Evolutionary conservation across 1,140 invertebrate genomes (phyloP), one percentile per base, ranked within the genome.

Genomic region (Drosophila watanabei): DNA sequence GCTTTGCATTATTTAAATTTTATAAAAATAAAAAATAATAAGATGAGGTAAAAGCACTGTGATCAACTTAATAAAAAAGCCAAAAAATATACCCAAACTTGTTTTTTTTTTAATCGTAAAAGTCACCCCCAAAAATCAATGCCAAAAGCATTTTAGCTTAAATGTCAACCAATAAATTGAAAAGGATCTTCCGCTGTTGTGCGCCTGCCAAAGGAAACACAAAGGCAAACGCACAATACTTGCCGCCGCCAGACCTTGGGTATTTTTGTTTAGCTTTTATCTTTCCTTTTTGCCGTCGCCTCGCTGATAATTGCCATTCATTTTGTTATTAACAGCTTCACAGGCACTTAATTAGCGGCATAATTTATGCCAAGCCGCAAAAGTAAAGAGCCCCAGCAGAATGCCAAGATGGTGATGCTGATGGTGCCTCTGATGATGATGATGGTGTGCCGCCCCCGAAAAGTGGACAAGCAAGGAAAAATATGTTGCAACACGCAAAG

Each of bases 281-380:
- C 56, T 45, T 41, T 51, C 20, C 46, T 45, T 48, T 43, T 51
- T 59, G 56, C 51, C 58, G 33, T 16, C 52, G 46, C 58, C 33
- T 43, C 43, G 37, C 61, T 79, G 81, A 83, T 83, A 76, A 83
- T 76, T 83, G 61, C 71, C 76, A 76, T 82, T 79, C 60, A 83
- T 79, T 84, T 83, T 64, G 58, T 63, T 69, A 71, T 84, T 85
- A 80, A 78, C 76, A 65, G 76, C 79, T 87, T 72, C 75, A 54
- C 79, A 72, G 57, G 54, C 75, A 82, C 75, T 82, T 87, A 87
- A 87, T 87, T 87, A 87, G 71, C 68, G 37, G 60, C 70, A 82
- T 87, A 72, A 87, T 79, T 87, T 76, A 82, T 78, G 59, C 57
- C 71, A 80, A 61, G 46, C 71, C 61, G 65, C 56, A 52, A 54